phyloP scores from a whole-genome alignment of 2,888 invertebrate species.

The Podabrus alpinus region DNA sequence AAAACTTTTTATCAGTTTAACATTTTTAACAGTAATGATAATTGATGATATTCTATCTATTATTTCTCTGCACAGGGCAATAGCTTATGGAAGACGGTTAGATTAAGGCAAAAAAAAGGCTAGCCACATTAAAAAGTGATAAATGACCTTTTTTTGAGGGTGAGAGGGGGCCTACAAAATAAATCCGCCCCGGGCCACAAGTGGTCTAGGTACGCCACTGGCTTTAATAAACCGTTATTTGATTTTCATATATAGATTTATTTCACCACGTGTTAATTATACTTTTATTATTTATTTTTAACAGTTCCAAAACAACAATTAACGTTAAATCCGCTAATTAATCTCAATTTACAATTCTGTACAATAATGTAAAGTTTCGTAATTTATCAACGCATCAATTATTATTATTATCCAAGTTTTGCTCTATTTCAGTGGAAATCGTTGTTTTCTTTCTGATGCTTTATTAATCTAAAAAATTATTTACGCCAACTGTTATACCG shows the following conservation, averaged over 20 bases:
- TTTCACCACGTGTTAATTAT: background rate
- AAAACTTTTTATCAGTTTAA: no score
- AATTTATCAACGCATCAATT: background rate
- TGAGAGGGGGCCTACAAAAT: no score
- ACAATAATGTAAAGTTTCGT: background rate
- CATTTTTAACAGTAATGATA: no score
- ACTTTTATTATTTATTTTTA: background rate
- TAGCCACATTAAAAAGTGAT: no score
- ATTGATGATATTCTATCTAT: no score
- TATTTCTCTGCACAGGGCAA: no score
- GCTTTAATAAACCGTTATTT: background rate
- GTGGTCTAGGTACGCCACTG: no score
- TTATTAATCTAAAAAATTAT: background rate
- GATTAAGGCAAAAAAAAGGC: no score
- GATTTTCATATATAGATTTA: background rate
- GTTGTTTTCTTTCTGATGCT: background rate
- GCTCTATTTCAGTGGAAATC: background rate
- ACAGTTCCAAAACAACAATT: background rate
- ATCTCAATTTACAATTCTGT: background rate
- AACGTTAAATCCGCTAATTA: background rate
- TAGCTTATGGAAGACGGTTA: no score
- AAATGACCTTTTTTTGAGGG: no score
- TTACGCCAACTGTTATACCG: background rate
- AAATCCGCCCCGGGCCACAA: no score
- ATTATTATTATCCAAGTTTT: background rate